A percentile compares a stretch with the other conserved stretches of the same genome.
These are phyloP conservation scores for Dysdera silvatica DNA, from an alignment of 1,140 invertebrate genomes.

Conservation along the genomic window DNA sequence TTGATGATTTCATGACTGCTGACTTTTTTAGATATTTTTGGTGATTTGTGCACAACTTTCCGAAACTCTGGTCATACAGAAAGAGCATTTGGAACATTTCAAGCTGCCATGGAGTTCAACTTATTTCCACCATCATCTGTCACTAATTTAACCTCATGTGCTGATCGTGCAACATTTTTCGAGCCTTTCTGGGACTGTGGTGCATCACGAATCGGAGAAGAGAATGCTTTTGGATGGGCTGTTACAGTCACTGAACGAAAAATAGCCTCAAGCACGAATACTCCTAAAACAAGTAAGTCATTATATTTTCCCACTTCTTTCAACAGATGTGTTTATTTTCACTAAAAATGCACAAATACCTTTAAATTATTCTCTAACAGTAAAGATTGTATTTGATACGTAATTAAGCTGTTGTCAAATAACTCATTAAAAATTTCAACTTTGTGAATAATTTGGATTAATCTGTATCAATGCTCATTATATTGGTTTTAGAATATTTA, in stretches of 20 bases:
- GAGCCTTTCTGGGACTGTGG: slow-evolving; percentile 51
- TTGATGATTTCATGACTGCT: too few relatives aligned
- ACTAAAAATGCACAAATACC: not conserved
- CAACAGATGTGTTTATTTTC: not conserved
- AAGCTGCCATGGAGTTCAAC: slow-evolving; percentile 49
- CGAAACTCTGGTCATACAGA: slow-evolving; percentile 46
- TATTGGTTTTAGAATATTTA: not conserved
- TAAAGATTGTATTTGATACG: not conserved
- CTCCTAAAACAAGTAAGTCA: slow-evolving; percentile 28
- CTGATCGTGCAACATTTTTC: slow-evolving; percentile 41
- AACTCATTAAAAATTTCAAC: not conserved
- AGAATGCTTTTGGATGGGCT: slow-evolving; percentile 44
- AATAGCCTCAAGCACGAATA: slow-evolving; percentile 8
- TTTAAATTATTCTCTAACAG: not conserved
- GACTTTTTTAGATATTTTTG: slow-evolving; percentile 41
- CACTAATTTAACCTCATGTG: slow-evolving; percentile 9
- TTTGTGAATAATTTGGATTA: not conserved
- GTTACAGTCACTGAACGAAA: slow-evolving; percentile 36
- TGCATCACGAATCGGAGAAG: slow-evolving; percentile 46
- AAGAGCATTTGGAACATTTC: slow-evolving; percentile 45
- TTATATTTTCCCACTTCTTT: not conserved
- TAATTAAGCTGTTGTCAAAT: not conserved
- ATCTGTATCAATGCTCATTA: not conserved
- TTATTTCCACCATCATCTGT: slow-evolving; percentile 41
- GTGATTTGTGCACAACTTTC: slow-evolving; percentile 43